phyloP scores from a whole-genome alignment of 2,113 vertebrate species.

The Bos javanicus region DNA sequence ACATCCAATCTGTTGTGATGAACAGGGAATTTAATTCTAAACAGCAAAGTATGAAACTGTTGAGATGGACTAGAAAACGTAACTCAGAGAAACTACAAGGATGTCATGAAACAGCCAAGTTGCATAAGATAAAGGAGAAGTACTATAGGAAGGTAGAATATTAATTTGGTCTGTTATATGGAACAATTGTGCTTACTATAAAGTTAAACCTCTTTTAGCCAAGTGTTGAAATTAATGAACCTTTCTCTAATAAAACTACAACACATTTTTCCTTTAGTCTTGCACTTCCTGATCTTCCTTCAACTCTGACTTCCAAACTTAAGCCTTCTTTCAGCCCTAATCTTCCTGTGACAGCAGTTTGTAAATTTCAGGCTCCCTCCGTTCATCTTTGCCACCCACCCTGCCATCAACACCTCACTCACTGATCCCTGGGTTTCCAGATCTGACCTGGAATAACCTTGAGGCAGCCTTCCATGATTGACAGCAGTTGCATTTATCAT shows the following conservation, averaged over 20 bases:
- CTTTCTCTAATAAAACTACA: slow-evolving; percentile 33
- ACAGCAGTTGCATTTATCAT: slow-evolving; percentile 62
- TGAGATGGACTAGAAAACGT: slow-evolving; percentile 11
- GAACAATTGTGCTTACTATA: neutral
- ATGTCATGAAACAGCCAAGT: neutral
- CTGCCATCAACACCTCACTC: slow-evolving; percentile 54
- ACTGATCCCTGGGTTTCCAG: slow-evolving; percentile 58
- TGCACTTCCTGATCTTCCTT: slow-evolving; percentile 32
- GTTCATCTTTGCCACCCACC: slow-evolving; percentile 56
- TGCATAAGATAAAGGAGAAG: neutral
- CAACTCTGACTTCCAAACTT: slow-evolving; percentile 15
- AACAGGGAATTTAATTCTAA: slow-evolving; percentile 21
- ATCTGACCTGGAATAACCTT: slow-evolving; percentile 69
- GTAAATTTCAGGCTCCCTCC: slow-evolving; percentile 55
- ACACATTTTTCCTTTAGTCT: neutral
- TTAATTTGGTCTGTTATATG: slow-evolving; percentile 5
- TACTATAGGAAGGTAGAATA: neutral
- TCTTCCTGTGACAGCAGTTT: slow-evolving; percentile 61
- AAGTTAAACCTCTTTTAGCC: neutral
- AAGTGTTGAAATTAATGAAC: slow-evolving; percentile 22
- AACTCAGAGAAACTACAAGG: neutral
- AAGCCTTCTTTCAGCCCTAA: slow-evolving; percentile 49
- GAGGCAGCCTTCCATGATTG: slow-evolving; percentile 50
- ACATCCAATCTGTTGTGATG: neutral
- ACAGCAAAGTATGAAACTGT: neutral